Conservation (phyloP, 1,140 invertebrate species). For the Formica exsecta region DNA sequence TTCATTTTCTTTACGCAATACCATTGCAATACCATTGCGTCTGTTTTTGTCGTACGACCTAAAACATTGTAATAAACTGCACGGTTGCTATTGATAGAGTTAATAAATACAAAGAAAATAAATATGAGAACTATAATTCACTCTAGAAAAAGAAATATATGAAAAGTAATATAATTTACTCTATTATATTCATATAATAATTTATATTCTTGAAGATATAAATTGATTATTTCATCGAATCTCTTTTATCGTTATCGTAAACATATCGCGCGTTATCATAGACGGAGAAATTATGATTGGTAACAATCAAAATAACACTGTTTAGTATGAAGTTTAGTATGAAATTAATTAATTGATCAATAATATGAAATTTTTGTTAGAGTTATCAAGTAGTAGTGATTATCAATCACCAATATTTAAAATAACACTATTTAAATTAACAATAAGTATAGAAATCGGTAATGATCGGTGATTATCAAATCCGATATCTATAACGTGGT, state of each 20-base stretch:
- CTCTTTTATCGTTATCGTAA: constrained; percentile 9
- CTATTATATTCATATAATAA: constrained; percentile 12
- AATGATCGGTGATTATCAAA: constrained; percentile 1
- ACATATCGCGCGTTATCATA: constrained; percentile 25
- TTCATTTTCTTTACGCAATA: constrained; percentile 12
- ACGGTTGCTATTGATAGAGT: not conserved
- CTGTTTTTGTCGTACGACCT: not conserved
- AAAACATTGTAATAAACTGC: not conserved
- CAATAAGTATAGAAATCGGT: not conserved
- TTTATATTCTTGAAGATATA: constrained; percentile 9
- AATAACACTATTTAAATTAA: too few species aligned
- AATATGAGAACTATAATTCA: not conserved
- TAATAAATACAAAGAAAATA: constrained; percentile 16
- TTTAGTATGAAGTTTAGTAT: constrained; percentile 16
- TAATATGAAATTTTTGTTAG: constrained; percentile 39
- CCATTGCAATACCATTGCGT: not conserved
- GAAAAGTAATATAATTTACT: not conserved
- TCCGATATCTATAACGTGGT: constrained; percentile 33
- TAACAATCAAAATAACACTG: not conserved
- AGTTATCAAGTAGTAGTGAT: constrained; percentile 29
- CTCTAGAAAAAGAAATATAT: too few species aligned
- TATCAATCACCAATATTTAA: constrained; percentile 35
- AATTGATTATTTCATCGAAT: constrained; percentile 38
- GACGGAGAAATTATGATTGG: constrained; percentile 18
- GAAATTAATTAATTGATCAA: constrained; percentile 33